Percentiles rank a stretch among this genome's conserved stretches.
Evolutionary conservation across 2,113 vertebrate genomes (phyloP).

Genomic region (Hemiprocne comata): DNA sequence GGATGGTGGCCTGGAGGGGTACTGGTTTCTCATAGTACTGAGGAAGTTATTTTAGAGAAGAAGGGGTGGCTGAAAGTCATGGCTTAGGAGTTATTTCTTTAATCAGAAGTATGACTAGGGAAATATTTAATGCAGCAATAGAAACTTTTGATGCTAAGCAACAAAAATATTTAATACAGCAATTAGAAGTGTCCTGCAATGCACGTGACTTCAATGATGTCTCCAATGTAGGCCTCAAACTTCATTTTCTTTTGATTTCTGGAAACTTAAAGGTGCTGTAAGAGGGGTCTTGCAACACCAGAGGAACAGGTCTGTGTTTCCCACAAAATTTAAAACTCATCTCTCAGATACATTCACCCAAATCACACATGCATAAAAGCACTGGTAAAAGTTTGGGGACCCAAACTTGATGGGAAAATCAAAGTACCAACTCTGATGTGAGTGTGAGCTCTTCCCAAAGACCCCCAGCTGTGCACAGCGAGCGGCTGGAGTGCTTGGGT

Average conservation of each 20-base stretch:
- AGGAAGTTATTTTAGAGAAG: background rate
- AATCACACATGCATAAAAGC: background rate
- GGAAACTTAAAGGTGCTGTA: background rate
- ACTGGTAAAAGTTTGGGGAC: background rate
- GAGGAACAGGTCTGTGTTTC: background rate
- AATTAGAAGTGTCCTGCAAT: background rate
- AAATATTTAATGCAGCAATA: background rate
- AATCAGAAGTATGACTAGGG: background rate
- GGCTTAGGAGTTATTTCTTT: background rate
- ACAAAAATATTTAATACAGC: background rate
- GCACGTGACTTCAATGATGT: background rate
- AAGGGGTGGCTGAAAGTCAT: background rate
- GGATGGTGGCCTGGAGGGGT: background rate
- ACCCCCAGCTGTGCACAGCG: background rate
- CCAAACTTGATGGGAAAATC: background rate
- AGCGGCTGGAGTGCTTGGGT: background rate
- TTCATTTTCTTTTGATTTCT: background rate
- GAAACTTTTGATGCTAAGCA: background rate
- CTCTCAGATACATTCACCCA: background rate
- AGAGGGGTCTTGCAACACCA: background rate
- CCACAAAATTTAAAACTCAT: background rate
- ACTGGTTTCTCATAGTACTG: background rate
- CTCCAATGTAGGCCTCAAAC: background rate
- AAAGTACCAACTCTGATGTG: rapidly evolving
- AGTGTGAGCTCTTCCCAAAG: background rate